phyloP scores from a whole-genome alignment of 2,797 vertebrate species.

The Parauchenoglanis ngamensis region DNA sequence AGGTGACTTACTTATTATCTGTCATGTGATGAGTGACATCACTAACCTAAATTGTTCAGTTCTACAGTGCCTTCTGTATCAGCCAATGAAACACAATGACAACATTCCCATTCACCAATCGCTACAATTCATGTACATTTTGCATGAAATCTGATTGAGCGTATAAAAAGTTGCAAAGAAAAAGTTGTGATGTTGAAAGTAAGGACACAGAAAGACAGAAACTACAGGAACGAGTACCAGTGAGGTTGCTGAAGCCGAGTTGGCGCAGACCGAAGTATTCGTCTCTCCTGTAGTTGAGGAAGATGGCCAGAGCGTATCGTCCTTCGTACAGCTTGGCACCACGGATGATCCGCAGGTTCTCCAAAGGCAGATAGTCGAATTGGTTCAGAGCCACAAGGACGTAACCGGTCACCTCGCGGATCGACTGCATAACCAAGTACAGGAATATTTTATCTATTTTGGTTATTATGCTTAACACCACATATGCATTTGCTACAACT shows the following conservation, averaged over 20 bases:
- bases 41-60: background rate
- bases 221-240: slow-evolving; percentile 67
- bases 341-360: slow-evolving; percentile 93
- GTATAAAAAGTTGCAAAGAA: background rate
- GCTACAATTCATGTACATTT: background rate
- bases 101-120: background rate
- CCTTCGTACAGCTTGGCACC: slow-evolving; percentile 95
- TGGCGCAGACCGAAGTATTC: slow-evolving; percentile 91
- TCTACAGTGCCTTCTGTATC: background rate
- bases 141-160: background rate
- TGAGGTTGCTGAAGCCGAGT: slow-evolving; percentile 90
- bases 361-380: slow-evolving; percentile 94
- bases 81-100: background rate
- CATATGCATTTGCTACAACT: background rate
- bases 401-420: slow-evolving; percentile 96
- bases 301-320: slow-evolving; percentile 88
- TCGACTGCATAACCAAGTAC: slow-evolving; percentile 50
- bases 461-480: background rate
- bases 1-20: background rate
- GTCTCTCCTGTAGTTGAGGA: slow-evolving; percentile 91
- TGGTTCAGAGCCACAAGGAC: slow-evolving; percentile 96
- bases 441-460: background rate
- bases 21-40: background rate
- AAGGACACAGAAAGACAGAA: background rate
- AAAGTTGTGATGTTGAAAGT: background rate